Conservation (phyloP, 2,113 vertebrate species). For the Connochaetes taurinus region DNA sequence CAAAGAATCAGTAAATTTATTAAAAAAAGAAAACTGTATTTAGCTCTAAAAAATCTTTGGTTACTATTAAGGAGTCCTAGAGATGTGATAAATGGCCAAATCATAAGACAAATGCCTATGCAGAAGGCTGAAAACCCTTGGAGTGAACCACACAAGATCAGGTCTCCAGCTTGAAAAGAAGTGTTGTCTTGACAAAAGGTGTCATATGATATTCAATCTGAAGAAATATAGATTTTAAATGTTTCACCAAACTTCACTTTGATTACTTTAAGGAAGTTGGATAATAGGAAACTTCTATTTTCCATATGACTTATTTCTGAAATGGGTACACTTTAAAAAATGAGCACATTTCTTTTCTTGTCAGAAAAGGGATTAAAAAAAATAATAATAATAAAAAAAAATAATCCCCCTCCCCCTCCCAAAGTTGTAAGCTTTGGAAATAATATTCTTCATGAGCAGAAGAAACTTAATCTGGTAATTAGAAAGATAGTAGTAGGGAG, state of each 20-base stretch:
- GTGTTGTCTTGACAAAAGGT: neutral
- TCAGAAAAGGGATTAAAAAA: neutral
- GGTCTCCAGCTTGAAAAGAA: neutral
- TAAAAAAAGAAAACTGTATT: neutral
- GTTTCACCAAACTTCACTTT: neutral
- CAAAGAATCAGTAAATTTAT: neutral
- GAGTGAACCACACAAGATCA: neutral
- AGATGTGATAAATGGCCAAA: neutral
- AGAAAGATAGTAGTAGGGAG: neutral
- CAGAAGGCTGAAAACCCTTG: neutral
- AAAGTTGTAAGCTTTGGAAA: neutral
- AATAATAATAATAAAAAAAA: neutral
- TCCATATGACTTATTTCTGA: neutral
- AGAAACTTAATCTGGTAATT: neutral
- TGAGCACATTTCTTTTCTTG: neutral
- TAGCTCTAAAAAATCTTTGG: neutral
- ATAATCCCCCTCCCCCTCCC: no score
- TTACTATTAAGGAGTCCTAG: neutral
- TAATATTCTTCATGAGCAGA: neutral
- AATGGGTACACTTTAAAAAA: neutral
- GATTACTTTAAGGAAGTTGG: neutral
- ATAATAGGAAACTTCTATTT: neutral
- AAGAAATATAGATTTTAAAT: neutral
- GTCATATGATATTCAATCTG: neutral
- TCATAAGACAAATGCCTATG: neutral